These are phyloP conservation scores for Psephotus haematonotus DNA, from an alignment of 2,113 vertebrate genomes.

Conservation along the genomic window DNA sequence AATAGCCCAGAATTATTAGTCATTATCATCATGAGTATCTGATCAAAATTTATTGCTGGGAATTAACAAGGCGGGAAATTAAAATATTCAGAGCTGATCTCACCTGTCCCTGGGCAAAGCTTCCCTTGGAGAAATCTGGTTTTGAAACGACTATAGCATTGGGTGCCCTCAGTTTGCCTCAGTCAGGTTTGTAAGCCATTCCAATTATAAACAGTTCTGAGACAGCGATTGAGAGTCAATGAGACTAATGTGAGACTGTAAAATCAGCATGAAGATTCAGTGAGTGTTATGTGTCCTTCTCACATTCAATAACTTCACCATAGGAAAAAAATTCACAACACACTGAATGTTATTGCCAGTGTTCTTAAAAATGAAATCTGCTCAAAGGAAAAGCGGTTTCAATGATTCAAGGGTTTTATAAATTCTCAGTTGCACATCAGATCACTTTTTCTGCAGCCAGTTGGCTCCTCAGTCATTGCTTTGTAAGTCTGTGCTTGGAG, in stretches of 20 bases:
- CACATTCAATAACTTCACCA: neutral
- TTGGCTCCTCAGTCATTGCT: neutral
- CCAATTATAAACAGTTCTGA: neutral
- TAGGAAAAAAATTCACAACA: neutral
- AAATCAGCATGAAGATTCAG: neutral
- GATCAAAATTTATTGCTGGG: neutral
- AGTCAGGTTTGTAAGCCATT: neutral
- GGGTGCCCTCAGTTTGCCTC: neutral
- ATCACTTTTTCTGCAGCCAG: neutral
- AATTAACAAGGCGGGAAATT: constrained; percentile 23
- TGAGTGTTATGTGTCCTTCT: neutral
- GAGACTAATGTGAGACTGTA: neutral
- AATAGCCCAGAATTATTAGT: neutral
- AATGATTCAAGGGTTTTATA: neutral
- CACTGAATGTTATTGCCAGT: neutral
- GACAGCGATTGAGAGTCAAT: neutral
- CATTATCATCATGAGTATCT: neutral
- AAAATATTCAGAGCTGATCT: neutral
- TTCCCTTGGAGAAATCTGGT: neutral
- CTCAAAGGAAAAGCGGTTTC: neutral
- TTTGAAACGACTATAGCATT: neutral
- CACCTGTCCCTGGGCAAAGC: neutral
- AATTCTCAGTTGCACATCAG: neutral
- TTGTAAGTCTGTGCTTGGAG: neutral
- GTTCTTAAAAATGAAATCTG: neutral